Evolutionary conservation across 1,140 invertebrate species (phyloP), one percentile per base, ranked within the genome.

Genomic region (Neodiprion virginianus): DNA sequence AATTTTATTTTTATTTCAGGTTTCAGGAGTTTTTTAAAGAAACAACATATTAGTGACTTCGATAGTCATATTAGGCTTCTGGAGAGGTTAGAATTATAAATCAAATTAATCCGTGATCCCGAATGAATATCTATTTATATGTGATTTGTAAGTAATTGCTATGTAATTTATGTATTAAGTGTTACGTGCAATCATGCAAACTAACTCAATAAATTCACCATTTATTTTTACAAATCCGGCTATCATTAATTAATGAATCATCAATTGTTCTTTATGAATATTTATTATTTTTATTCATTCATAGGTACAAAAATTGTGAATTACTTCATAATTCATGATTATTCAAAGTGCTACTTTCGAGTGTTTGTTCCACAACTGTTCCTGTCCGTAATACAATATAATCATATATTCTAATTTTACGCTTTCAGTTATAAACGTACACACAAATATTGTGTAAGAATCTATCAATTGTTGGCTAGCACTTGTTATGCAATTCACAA

Each of bases 21-120:
- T 48, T 87, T 84, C 72, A 78, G 79, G 71, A 79, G 67, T 73
- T 87, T 81, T 75, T 68, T 87, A 17, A 83, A 84, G 74, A 84
- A 83, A 72, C 72, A 83, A 14, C 83, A 87, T 47, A 73, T 80
- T 48, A 7, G 17, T 53, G 65, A 11, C 10, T 84, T 84, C 68
- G 80, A 83, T 21, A 69, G 69, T 71, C 78, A 79, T 61, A 72
- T 79, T 23, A 76, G 48, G 48, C n/a, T 47, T 71, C n/a, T 71
- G 28, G 48, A 71, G 21, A 69, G 9, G 11, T 8, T 7, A 12
- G 53, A 61, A 14, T 14, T 61, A 61, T 61, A 17, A 61, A 61
- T 1, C 5, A 40, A 40, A 40, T 40, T 40, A 40, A 40, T 40
- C 28, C 28, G 1, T 40, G 28, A 40, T 40, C 0, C 28, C 5